phyloP scores from a whole-genome alignment of 2,888 invertebrate genomes.

The Leptinotarsa tumamoca region DNA sequence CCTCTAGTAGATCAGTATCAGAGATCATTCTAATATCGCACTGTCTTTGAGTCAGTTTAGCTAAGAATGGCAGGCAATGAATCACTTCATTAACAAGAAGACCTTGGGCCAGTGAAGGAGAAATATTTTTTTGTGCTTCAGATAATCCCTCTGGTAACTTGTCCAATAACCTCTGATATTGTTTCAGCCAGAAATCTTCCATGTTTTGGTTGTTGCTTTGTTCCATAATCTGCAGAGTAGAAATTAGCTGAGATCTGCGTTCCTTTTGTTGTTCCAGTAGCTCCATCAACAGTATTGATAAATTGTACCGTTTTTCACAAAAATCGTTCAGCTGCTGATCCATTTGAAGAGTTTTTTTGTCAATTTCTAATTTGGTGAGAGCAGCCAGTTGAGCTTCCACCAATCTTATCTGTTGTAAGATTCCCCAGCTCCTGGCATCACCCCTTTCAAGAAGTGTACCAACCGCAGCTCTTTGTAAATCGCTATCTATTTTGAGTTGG shows the following conservation, averaged over 20 bases:
- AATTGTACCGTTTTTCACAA: slow-evolving; percentile 75
- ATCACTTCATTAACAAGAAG: slow-evolving; percentile 79
- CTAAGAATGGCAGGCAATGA: slow-evolving; percentile 82
- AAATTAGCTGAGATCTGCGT: slow-evolving; percentile 74
- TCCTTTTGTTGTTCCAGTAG: slow-evolving; percentile 77
- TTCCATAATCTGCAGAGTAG: slow-evolving; percentile 81
- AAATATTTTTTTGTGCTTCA: slow-evolving; percentile 73
- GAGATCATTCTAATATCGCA: slow-evolving; percentile 69
- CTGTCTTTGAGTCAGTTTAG: slow-evolving; percentile 71
- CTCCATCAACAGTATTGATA: slow-evolving; percentile 77
- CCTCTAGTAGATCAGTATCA: slow-evolving; percentile 70
- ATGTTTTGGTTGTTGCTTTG: slow-evolving; percentile 67
- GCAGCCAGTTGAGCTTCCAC: slow-evolving; percentile 79
- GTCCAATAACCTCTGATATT: slow-evolving; percentile 86
- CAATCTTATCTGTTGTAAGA: slow-evolving; percentile 80
- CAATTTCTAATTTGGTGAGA: slow-evolving; percentile 79
- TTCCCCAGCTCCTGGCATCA: slow-evolving; percentile 81
- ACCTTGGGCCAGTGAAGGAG: slow-evolving; percentile 77
- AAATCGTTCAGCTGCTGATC: slow-evolving; percentile 78
- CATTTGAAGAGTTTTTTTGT: slow-evolving; percentile 76
- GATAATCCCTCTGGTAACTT: slow-evolving; percentile 74
- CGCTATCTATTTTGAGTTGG: slow-evolving; percentile 76
- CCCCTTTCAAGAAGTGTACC: slow-evolving; percentile 78
- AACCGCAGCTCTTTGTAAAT: slow-evolving; percentile 79
- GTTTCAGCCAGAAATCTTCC: slow-evolving; percentile 80